Evolutionary conservation across 1,140 invertebrate genomes (phyloP).

Genomic region (Rhyacophila brunnea): DNA sequence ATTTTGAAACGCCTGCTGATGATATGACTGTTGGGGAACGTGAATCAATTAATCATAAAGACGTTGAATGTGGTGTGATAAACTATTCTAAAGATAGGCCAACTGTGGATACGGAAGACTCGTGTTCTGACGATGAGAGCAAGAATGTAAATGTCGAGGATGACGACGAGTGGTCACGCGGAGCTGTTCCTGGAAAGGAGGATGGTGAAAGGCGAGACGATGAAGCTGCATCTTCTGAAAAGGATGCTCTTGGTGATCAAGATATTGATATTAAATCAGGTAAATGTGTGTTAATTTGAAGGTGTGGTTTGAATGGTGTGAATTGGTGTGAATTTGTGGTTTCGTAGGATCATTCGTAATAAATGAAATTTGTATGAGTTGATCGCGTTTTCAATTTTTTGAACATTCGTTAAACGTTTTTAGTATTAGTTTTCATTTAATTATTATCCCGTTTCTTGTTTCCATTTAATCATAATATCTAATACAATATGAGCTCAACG

Average conservation of each 20-base stretch:
- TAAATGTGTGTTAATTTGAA: too few species aligned
- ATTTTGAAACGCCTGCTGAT: slow-evolving; percentile 13
- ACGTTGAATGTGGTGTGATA: slow-evolving; percentile 29
- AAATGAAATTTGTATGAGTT: too few species aligned
- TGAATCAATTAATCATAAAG: too few species aligned
- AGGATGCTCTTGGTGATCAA: slow-evolving; percentile 18
- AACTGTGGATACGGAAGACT: slow-evolving; percentile 22
- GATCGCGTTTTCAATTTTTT: too few species aligned
- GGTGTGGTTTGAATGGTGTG: too few species aligned
- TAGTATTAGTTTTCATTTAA: too few species aligned
- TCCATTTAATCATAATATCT: too few species aligned
- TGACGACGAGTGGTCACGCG: slow-evolving; percentile 32
- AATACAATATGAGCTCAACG: too few species aligned
- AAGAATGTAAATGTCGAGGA: slow-evolving; percentile 34
- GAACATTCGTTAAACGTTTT: too few species aligned
- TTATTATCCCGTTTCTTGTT: too few species aligned
- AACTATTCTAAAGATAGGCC: slow-evolving; percentile 34
- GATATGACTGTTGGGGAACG: slow-evolving; percentile 7
- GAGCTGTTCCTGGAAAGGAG: slow-evolving; percentile 16
- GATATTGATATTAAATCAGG: slow-evolving; percentile 28
- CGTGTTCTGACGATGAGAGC: slow-evolving; percentile 31
- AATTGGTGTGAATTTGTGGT: too few species aligned
- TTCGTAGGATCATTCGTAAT: too few species aligned
- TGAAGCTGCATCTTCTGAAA: slow-evolving; percentile 4
- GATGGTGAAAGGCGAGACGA: slow-evolving; percentile 24